Conservation (phyloP, 2,113 vertebrate species). For the Limnothrissa miodon region DNA sequence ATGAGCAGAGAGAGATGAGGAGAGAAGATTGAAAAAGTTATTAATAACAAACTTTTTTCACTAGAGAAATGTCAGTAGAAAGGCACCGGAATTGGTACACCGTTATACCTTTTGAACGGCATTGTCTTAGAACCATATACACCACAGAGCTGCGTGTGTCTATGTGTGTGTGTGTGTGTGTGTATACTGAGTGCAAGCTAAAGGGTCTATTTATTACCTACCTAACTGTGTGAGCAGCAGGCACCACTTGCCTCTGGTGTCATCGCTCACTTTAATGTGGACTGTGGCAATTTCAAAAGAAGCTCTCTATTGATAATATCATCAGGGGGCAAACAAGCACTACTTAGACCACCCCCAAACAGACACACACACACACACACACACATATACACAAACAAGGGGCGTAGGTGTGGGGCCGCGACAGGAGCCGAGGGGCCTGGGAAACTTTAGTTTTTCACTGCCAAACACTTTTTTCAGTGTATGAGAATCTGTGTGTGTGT, state of each 20-base stretch:
- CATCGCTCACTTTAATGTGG: slow-evolving; percentile 38
- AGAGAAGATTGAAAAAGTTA: no score
- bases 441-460: background rate
- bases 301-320: slow-evolving; percentile 26
- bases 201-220: slow-evolving; percentile 31
- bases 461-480: no score
- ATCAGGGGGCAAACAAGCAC: slow-evolving; percentile 29
- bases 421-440: background rate
- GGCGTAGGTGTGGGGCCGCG: no score
- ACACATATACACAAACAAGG: no score
- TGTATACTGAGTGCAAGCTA: background rate
- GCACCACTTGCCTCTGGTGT: background rate
- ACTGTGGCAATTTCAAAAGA: slow-evolving; percentile 28
- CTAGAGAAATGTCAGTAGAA: no score
- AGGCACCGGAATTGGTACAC: background rate
- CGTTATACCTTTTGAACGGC: background rate
- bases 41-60: no score
- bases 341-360: slow-evolving; percentile 13
- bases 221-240: slow-evolving; percentile 20
- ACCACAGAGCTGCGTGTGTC: background rate
- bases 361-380: no score
- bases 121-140: background rate
- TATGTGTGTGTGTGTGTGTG: background rate
- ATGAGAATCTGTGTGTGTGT: no score
- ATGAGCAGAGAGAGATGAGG: no score